Base-by-base conservation (phyloP, 2,888 invertebrate genomes). In the Drosophila rellima region DNA sequence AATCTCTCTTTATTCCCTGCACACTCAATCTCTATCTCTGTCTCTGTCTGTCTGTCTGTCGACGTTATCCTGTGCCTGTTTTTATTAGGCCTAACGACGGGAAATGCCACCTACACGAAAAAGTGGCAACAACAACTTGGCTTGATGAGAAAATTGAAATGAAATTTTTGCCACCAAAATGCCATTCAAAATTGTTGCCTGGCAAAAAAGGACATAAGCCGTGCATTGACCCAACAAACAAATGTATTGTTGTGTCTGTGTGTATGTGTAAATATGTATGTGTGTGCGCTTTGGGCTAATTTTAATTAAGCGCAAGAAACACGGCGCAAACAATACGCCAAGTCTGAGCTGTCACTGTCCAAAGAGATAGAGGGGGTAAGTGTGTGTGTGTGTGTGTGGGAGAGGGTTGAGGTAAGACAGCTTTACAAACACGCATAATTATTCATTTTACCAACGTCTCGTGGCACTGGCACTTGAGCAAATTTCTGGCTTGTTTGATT, bases 121-220 rank as follows among this genome's bases (percentile, higher is more conserved):
- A 20, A 17, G 18, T 35, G 31, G 17, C 55, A 55, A 47, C 57
- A 56, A 63, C 29, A 57, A 40, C 42, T 66, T 85, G 54, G 37
- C 42, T 67, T 85, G 82, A 81, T 85, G 78, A 52, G 74, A 71
- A 82, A 84, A 69, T 84, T 69, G 69, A 88, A 85, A 82, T 80
- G 74, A 82, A 55, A 85, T 78, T 78, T 74, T 67, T 51, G 70
- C 65, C 51, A 62, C 42, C 42, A 63, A 83, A 78, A 78, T 84
- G 70, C 7, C 67, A 81, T 75, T 68, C 35, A 61, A 78, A 80
- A 69, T 40, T 52, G 47, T 47, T 37, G 51, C 33, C 47, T 40
- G 61, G 40, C 61, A 20, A 47, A 68, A 68, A 82, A 70, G 78
- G 70, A 73, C 69, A 70, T 74, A 73, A 75, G 80, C 66, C 44